Percentiles rank a stretch among this genome's conserved stretches.
Evolutionary conservation across 2,888 invertebrate genomes (phyloP).

Genomic region (Nomada lathburiana): DNA sequence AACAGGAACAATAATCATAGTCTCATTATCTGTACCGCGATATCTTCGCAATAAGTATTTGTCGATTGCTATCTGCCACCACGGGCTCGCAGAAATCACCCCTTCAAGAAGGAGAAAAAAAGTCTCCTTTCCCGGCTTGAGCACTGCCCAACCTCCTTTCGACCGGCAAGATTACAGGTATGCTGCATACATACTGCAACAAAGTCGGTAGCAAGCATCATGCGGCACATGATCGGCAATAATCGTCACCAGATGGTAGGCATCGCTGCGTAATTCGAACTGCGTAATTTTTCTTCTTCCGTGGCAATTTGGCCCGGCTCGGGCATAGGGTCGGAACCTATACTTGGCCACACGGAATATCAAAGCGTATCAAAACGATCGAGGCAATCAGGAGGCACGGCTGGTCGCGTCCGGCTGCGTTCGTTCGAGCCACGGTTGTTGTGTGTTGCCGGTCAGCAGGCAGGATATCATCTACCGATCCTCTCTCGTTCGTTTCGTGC

Average conservation of each 20-base stretch:
- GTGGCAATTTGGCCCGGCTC: constrained; percentile 38
- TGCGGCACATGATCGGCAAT: constrained; percentile 17
- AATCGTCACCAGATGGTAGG: constrained; percentile 61
- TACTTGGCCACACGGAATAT: constrained; percentile 58
- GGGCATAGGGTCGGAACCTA: constrained; percentile 47
- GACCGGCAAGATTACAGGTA: no score
- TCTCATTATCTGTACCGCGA: no score
- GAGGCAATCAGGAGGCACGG: constrained; percentile 75
- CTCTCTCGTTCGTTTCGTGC: constrained; percentile 71
- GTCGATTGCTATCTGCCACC: no score
- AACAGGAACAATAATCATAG: no score
- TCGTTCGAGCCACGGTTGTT: constrained; percentile 48
- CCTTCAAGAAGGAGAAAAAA: no score
- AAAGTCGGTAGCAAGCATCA: constrained; percentile 29
- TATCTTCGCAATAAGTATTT: no score
- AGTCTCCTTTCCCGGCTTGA: no score
- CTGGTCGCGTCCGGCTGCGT: constrained; percentile 52
- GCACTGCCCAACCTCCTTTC: no score
- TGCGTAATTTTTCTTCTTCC: constrained; percentile 44
- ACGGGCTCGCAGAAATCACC: no score
- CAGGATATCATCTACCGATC: constrained; percentile 81
- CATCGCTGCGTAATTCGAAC: constrained; percentile 38
- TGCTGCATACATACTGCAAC: no score
- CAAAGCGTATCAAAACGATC: constrained; percentile 75
- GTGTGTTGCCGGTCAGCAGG: constrained; percentile 60